Evolutionary conservation across 2,113 vertebrate genomes (phyloP), one percentile per base, ranked within the genome.

Genomic region (Penelope pileata): DNA sequence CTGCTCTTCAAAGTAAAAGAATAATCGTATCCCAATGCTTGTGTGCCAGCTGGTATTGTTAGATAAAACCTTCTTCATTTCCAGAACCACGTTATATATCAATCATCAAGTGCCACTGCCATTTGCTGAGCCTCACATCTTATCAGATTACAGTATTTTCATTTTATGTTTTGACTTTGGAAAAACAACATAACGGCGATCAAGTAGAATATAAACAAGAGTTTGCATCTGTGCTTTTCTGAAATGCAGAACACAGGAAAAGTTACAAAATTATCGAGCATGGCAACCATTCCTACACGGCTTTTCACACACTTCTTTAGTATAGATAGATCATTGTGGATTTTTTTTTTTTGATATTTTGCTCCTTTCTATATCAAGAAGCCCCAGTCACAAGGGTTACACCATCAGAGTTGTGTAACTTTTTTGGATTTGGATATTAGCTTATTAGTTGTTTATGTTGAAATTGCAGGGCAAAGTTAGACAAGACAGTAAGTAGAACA

Each of bases 381-480:
- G 38, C 4, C 10, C 9, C 36, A 51, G 16, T 36, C 27, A 73
- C 10, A 64, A 40, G 75, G 83, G 59, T 90, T 88, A 73, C 12
- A 0, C 54, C 62, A 90, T 36, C 12, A 1, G 48, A 66, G 45
- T 80, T 94, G 75, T 38, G 75, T 34, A 90, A 94, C 36, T 27
- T 43, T 48, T 60, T 56, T 50, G 36, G 47, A 84, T 84, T 69
- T 83, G 48, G 24, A 16, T 86, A 91, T 58, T 66, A 80, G 30
- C 14, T 88, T 62, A 69, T 69, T 84, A 86, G 29, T 26, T 90
- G 32, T 67, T 50, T 51, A 62, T 45, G 60, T 10, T 67, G 88
- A 85, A 94, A 86, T 14, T 88, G 12, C 23, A 77, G 72, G 70
- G 50, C 56, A 85, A 92, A 91, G 85, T 91, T 91, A 87, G 36